A percentile compares a stretch with the other conserved stretches of the same genome.
Conservation (phyloP, 2,113 vertebrate species). For the Neopipo cinnamomea region DNA sequence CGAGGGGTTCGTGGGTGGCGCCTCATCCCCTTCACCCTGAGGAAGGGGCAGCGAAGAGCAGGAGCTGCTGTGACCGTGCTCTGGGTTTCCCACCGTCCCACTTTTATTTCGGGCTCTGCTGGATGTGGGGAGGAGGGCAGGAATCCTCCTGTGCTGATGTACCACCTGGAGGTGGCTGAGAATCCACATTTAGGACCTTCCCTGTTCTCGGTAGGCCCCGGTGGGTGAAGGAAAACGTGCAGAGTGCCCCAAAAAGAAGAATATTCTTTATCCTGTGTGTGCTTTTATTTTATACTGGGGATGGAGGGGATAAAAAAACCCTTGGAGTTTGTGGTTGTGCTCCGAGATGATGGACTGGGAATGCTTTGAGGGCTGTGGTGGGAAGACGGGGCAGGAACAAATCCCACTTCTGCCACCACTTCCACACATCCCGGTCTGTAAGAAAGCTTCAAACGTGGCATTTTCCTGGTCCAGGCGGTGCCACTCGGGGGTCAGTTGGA, state of each 20-base stretch:
- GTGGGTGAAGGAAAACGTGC: neutral
- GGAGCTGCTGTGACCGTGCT: rapidly evolving
- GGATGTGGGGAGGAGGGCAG: neutral
- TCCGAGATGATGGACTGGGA: neutral
- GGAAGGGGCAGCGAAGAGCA: rapidly evolving
- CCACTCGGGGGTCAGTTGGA: neutral
- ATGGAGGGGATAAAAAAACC: neutral
- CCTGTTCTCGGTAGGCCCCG: rapidly evolving
- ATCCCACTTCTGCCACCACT: neutral
- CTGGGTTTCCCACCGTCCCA: neutral
- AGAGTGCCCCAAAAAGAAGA: neutral
- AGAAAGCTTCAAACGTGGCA: rapidly evolving
- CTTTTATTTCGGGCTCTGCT: rapidly evolving
- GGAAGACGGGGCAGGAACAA: neutral
- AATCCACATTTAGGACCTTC: neutral
- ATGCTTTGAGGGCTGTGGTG: rapidly evolving
- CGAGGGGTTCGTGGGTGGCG: rapidly evolving
- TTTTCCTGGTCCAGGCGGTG: rapidly evolving
- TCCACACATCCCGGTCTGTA: rapidly evolving
- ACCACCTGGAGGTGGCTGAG: neutral
- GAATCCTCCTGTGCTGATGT: neutral
- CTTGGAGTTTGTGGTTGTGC: neutral
- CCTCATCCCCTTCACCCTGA: neutral
- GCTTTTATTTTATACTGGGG: neutral
- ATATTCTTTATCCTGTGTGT: rapidly evolving